Evolutionary conservation across 2,888 invertebrate species (phyloP).

Genomic region (Cetonia aurata): DNA sequence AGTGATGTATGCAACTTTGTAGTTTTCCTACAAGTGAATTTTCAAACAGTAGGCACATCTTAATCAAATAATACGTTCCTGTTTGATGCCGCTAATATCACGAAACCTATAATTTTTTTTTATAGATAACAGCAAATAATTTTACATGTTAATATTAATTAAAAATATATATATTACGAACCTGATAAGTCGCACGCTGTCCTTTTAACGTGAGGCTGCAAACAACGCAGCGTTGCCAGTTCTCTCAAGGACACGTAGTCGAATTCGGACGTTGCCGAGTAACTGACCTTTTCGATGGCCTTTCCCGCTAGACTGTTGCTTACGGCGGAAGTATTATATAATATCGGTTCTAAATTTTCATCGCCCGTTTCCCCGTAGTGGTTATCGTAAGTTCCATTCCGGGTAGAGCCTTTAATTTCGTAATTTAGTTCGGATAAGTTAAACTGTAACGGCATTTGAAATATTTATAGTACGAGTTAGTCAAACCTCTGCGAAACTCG

Average conservation of each 20-base stretch:
- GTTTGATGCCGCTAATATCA: too few species aligned
- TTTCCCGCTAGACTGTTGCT: conserved; percentile 64
- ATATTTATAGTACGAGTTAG: too few species aligned
- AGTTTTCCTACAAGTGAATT: too few species aligned
- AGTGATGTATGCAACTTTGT: too few species aligned
- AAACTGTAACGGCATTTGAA: too few species aligned
- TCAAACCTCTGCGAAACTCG: too few species aligned
- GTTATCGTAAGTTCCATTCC: conserved; percentile 64
- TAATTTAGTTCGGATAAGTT: too few species aligned
- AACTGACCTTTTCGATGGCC: conserved; percentile 63
- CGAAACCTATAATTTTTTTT: too few species aligned
- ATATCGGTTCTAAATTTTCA: conserved; percentile 60
- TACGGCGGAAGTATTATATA: conserved; percentile 65
- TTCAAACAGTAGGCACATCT: too few species aligned
- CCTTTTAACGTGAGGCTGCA: conserved; percentile 60
- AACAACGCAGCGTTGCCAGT: conserved; percentile 65
- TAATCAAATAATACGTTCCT: too few species aligned
- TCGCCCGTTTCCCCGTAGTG: conserved; percentile 66
- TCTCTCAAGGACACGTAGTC: conserved; percentile 63
- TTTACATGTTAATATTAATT: too few species aligned
- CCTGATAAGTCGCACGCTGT: conserved; percentile 65
- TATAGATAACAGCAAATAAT: too few species aligned
- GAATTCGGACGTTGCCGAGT: conserved; percentile 61
- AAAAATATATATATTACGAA: conserved; percentile 56
- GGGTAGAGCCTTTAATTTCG: conserved; percentile 56